phyloP scores from a whole-genome alignment of 2,113 vertebrate species.

The Octodon degus region DNA sequence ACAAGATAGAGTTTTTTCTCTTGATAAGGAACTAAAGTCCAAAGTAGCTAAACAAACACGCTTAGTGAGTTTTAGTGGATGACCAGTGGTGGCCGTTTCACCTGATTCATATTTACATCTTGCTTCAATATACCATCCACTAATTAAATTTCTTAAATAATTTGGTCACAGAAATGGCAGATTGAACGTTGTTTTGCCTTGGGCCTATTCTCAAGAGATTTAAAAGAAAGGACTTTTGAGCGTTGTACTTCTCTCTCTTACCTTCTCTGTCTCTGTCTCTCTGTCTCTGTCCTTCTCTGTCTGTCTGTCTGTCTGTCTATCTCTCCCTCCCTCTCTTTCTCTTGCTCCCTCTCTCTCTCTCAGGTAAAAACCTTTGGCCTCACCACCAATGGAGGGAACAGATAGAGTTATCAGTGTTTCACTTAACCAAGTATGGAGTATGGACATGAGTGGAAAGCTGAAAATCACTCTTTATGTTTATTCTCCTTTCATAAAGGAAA shows the following conservation, averaged over 20 bases:
- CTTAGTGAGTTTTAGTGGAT: neutral
- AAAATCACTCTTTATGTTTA: neutral
- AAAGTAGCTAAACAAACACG: neutral
- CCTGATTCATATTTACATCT: neutral
- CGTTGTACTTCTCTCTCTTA: neutral
- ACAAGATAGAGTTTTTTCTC: constrained; percentile 2
- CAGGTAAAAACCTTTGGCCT: neutral
- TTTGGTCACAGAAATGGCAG: neutral
- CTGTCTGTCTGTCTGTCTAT: no score
- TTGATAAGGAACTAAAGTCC: neutral
- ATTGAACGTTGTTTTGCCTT: neutral
- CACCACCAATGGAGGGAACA: neutral
- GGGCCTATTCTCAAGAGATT: neutral
- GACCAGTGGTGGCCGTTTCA: neutral
- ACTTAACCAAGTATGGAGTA: neutral
- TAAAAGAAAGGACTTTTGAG: neutral
- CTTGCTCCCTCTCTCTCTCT: neutral
- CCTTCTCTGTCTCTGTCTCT: neutral
- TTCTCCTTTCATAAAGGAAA: constrained; percentile 28
- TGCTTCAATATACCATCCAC: neutral
- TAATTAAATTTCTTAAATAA: neutral
- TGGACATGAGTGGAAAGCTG: neutral
- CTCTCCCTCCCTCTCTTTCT: neutral
- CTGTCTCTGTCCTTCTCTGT: no score
- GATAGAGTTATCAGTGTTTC: neutral